Percentiles rank a stretch among this genome's conserved stretches.
phyloP scores from a whole-genome alignment of 2,888 invertebrate species.

The Agrenia bidenticulata region DNA sequence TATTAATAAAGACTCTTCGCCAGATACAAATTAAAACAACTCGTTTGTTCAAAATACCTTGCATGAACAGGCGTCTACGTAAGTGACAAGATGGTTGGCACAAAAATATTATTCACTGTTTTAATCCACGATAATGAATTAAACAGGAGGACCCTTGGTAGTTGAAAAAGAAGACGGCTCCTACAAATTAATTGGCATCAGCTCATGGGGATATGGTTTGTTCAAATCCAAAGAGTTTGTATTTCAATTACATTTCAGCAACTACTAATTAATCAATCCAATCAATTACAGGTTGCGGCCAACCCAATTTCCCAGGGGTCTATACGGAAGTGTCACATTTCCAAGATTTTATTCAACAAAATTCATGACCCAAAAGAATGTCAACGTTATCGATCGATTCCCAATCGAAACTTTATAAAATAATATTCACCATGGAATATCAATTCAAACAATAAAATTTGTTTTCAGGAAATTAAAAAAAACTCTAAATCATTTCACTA shows the following conservation, averaged over 20 bases:
- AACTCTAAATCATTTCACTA: too few species aligned
- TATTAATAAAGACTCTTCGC: not conserved
- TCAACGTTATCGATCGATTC: not conserved
- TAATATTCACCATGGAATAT: too few species aligned
- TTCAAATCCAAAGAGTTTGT: not conserved
- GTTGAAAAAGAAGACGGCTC: conserved; percentile 4
- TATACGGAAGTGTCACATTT: conserved; percentile 30
- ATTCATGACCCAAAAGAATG: not conserved
- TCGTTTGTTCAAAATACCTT: too few species aligned
- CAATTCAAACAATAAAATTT: too few species aligned
- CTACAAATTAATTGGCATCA: conserved; percentile 12
- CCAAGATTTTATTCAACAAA: conserved; percentile 27
- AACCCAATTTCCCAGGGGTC: conserved; percentile 32
- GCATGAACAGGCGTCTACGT: too few species aligned
- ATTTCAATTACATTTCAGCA: not conserved
- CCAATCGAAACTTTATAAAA: too few species aligned
- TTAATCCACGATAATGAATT: too few species aligned
- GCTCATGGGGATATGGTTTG: conserved; percentile 32
- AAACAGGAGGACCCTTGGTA: conserved; percentile 25
- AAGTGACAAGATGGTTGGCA: too few species aligned
- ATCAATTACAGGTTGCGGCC: conserved; percentile 25
- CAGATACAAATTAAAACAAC: too few species aligned
- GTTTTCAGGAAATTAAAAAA: too few species aligned
- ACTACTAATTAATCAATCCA: too few species aligned
- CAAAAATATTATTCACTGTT: too few species aligned